phyloP scores from a whole-genome alignment of 2,888 invertebrate species.

The Orthosia incerta region DNA sequence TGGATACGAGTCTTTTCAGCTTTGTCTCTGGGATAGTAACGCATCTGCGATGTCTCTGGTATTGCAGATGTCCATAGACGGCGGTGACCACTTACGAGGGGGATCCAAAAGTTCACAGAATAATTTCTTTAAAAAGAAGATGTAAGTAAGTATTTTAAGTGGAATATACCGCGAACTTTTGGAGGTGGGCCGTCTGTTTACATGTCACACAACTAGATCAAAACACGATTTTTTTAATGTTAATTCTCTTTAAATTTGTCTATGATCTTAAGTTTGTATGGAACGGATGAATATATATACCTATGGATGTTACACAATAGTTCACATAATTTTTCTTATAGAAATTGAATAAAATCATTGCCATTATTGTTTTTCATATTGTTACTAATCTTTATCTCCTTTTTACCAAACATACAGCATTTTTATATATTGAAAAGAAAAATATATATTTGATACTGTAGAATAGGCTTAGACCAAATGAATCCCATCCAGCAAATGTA shows the following conservation, averaged over 20 bases:
- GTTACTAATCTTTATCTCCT: neutral
- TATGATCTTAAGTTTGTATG: neutral
- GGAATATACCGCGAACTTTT: no score
- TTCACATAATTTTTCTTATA: neutral
- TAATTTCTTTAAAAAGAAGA: no score
- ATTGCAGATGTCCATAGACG: neutral
- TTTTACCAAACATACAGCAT: conserved; percentile 27
- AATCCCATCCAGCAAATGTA: conserved; percentile 73
- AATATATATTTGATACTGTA: conserved; percentile 80
- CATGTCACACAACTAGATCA: no score
- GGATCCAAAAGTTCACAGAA: no score
- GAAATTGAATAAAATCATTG: neutral
- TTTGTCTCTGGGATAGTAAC: neutral
- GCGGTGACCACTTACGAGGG: no score
- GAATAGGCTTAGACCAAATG: conserved; percentile 83
- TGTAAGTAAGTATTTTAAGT: no score
- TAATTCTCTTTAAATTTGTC: no score
- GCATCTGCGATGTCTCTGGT: neutral
- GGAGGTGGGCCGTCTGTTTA: no score
- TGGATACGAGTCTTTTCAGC: neutral
- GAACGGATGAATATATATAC: neutral
- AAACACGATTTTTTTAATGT: no score
- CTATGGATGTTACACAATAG: neutral
- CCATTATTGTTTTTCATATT: neutral
- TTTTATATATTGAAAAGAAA: conserved; percentile 60